Evolutionary conservation across 2,113 vertebrate species (phyloP), one percentile per base, ranked within the genome.

Genomic region (Eptesicus fuscus): DNA sequence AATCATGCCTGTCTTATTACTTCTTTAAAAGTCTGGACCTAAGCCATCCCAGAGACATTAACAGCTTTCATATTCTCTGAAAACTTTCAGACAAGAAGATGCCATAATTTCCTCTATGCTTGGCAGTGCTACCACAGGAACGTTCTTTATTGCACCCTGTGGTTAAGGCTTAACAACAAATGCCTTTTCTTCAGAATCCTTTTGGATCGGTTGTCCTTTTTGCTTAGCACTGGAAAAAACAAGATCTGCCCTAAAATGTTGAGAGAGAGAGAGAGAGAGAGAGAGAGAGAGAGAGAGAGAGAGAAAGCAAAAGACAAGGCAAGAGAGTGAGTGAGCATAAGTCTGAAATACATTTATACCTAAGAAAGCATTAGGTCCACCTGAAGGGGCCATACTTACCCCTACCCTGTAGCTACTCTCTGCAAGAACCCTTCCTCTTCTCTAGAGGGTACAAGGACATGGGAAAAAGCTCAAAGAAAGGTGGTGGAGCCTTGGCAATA

Each of bases 81-180:
- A 90, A 93, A 22, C 65, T 91, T 90, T 77, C 51, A 95, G 85
- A 71, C 59, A 67, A 88, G 80, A 93, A 42, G 76, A 84, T 80
- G 67, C 51, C 59, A 53, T 42, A 47, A 71, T 85, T 93, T 95
- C 70, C 35, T 92, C 73, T 89, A 14, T 61, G 59, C 74, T 67
- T 83, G 40, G 82, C 77, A 86, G 35, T 25, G 13, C 14, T 47
- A 53, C 11, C 47, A 28, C 16, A 78, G 56, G 12, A 37, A 61
- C 28, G 16, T 88, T 88, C 73, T 87, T 74, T 59, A 77, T 40
- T 73, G 32, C 7, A 77, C 37, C 35, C 71, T 88, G 40, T 61
- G 44, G 85, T 95, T 80, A 90, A 90, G 65, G 56, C 40, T 78
- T 67, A 63, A 86, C 49, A 91, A 89, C 70, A 94, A 53, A 80